A percentile compares a stretch with the other conserved stretches of the same genome.
phyloP scores from a whole-genome alignment of 1,140 invertebrate species.

The Coboldia fuscipes region DNA sequence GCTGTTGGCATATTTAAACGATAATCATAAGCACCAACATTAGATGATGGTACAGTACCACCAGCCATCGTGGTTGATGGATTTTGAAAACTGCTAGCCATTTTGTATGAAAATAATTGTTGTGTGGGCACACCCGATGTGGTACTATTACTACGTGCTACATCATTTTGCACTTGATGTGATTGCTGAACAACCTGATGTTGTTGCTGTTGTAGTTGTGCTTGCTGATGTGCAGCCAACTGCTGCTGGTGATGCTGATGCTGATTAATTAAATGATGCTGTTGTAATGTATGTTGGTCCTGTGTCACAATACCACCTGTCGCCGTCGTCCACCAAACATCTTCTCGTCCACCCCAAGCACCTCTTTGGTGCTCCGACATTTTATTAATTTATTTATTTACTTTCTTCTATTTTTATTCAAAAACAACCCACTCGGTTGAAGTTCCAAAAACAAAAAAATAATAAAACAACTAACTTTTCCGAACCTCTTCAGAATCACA shows the following conservation, averaged over 20 bases:
- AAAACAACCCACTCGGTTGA: too few species aligned
- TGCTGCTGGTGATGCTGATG: constrained; percentile 24
- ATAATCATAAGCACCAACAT: constrained; percentile 32
- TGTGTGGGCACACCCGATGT: constrained; percentile 36
- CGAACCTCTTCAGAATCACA: too few species aligned
- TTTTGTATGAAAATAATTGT: constrained; percentile 63
- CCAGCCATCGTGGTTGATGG: constrained; percentile 29
- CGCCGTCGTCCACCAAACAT: constrained; percentile 35
- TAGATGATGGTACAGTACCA: constrained; percentile 26
- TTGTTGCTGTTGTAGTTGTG: constrained; percentile 29
- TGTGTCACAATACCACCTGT: constrained; percentile 25
- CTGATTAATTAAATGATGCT: constrained; percentile 26
- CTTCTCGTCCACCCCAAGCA: constrained; percentile 37
- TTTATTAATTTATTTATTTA: too few species aligned
- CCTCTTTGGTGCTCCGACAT: constrained; percentile 16
- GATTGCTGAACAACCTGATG: constrained; percentile 27
- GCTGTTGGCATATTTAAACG: constrained; percentile 28
- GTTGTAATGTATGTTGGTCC: constrained; percentile 27
- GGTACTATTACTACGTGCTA: constrained; percentile 27
- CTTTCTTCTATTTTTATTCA: too few species aligned
- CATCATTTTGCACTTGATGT: constrained; percentile 26
- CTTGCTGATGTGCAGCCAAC: constrained; percentile 26
- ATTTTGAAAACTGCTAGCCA: constrained; percentile 58
- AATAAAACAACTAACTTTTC: too few species aligned
- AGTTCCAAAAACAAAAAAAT: too few species aligned